Evolutionary conservation across 1,140 invertebrate species (phyloP), one percentile per base, ranked within the genome.

Genomic region (Eriosoma lanigerum): DNA sequence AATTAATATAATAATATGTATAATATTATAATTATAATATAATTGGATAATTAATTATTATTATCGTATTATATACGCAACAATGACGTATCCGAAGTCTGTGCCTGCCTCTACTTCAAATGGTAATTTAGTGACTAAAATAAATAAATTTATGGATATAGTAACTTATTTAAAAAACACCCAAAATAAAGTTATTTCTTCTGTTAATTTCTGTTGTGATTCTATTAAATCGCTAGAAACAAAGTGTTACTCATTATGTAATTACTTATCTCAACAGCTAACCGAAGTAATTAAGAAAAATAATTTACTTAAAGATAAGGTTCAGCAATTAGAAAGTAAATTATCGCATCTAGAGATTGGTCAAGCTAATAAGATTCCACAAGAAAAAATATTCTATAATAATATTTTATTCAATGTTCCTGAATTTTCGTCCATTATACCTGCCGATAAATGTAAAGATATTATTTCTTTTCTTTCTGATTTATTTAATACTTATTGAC

Each of bases 221-320:
- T n/a, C n/a, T n/a, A n/a, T n/a, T n/a, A n/a, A n/a, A 17, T 50
- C 48, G 48, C 48, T 9, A 24, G 56, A 58, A 58, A 24, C 56
- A 24, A 58, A 58, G 24, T 58, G 17, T 58, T 13, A 58, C 24
- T 24, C 56, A 58, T 58, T 58, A 58, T 24, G n/a, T n/a, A n/a
- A n/a, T n/a, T n/a, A n/a, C n/a, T n/a, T n/a, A n/a, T n/a, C n/a
- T 58, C 56, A 58, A 58, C 56, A 58, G 56, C 56, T 58, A 58
- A 58, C 56, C 3, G 56, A 58, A 58, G 56, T 24, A 58, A 58
- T 58, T 58, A 24, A 58, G 17, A n/a, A 24, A 58, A 58, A 58
- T 58, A 58, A 24, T 58, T 24, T n/a, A 58, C 56, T 58, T 58
- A 24, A 58, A 58, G 21, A 58, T 24, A 58, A 24, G 56, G 56